phyloP scores from a whole-genome alignment of 2,888 invertebrate genomes.

The Oligia fasciuncula region DNA sequence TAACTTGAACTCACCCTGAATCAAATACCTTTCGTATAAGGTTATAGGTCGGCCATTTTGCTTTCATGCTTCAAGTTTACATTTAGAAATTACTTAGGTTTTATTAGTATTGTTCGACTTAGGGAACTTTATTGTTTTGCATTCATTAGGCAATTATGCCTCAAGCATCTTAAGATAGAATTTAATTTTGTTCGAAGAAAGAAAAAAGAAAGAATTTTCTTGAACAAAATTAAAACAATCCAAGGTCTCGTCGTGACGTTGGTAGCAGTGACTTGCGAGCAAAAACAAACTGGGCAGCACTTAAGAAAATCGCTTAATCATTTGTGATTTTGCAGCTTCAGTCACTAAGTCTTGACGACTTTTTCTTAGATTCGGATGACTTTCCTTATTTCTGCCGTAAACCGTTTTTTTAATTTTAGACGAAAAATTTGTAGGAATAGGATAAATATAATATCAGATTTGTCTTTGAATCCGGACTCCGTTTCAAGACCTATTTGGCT shows the following conservation, averaged over 20 bases:
- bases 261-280: constrained; percentile 2
- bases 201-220: neutral
- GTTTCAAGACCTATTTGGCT: neutral
- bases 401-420: neutral
- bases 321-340: constrained; percentile 25
- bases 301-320: constrained; percentile 27
- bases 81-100: neutral
- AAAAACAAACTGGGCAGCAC: constrained; percentile 16
- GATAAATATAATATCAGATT: constrained; percentile 4
- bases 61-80: neutral
- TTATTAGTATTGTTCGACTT: neutral
- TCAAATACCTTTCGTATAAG: neutral
- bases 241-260: constrained; percentile 8
- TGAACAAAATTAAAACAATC: neutral
- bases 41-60: neutral
- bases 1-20: constrained; percentile 5
- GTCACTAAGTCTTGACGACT: constrained; percentile 9
- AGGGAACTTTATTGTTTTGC: neutral
- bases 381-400: constrained; percentile 1
- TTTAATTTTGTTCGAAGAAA: neutral
- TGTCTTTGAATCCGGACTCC: neutral
- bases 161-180: neutral
- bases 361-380: constrained; percentile 2
- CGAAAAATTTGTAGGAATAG: neutral
- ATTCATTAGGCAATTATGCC: constrained; percentile 2